Evolutionary conservation across 2,113 vertebrate species (phyloP).

Genomic region (Sorex fumeus): DNA sequence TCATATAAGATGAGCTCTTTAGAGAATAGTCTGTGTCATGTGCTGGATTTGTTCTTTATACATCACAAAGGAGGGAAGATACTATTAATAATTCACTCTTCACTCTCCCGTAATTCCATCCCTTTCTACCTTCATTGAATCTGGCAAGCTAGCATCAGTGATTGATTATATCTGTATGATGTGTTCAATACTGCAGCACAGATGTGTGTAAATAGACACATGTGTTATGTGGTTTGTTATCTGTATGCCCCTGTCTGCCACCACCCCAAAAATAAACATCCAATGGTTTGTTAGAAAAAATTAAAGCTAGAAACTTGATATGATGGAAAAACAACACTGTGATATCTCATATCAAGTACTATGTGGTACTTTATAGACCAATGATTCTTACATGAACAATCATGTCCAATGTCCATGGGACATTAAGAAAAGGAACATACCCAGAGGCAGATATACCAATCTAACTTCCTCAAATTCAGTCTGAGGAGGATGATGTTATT

Average conservation of each 20-base stretch:
- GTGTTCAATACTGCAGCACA: not conserved
- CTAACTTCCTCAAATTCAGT: not conserved
- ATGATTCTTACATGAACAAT: not conserved
- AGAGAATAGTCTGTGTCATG: not conserved
- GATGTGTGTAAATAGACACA: not conserved
- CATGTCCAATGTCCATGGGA: not conserved
- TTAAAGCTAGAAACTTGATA: constrained; percentile 34
- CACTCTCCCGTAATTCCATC: not conserved
- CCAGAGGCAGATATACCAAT: not conserved
- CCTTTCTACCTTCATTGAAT: not conserved
- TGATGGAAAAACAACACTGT: not conserved
- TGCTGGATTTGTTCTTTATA: not conserved
- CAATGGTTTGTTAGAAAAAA: not conserved
- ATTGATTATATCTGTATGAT: not conserved
- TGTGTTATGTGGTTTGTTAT: not conserved
- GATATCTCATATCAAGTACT: not conserved
- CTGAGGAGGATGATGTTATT: not conserved
- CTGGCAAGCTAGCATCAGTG: not conserved
- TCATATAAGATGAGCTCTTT: not conserved
- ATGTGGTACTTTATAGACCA: not conserved
- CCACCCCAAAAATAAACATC: too few species aligned
- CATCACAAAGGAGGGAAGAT: constrained; percentile 29
- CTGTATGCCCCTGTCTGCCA: too few species aligned
- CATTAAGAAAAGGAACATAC: not conserved
- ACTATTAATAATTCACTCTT: not conserved